phyloP scores from a whole-genome alignment of 2,888 invertebrate species.

The Drosophila ustulata region DNA sequence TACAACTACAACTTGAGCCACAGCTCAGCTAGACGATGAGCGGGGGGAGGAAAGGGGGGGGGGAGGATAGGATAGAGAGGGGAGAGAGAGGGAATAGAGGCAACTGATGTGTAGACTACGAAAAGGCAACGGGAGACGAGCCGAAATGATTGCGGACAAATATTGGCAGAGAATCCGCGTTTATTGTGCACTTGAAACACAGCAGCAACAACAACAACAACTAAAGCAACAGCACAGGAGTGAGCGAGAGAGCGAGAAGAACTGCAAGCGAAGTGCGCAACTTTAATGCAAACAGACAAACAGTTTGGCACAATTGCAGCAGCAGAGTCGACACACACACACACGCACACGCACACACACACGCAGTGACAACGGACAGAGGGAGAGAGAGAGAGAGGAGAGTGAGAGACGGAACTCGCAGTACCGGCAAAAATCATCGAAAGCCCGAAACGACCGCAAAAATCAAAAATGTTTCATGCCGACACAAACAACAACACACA shows the following conservation, averaged over 20 bases:
- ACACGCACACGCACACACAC: constrained; percentile 9
- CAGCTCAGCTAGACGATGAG: constrained; percentile 33
- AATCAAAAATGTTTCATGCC: constrained; percentile 57
- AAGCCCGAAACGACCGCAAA: constrained; percentile 61
- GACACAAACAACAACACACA: constrained; percentile 16
- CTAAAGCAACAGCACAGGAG: constrained; percentile 11
- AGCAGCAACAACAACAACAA: constrained; percentile 10
- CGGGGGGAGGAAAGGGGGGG: neutral
- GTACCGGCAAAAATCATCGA: constrained; percentile 57
- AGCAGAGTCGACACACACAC: constrained; percentile 13
- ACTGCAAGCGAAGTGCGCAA: constrained; percentile 52
- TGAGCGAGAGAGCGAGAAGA: constrained; percentile 10
- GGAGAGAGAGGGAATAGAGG: neutral
- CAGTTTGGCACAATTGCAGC: constrained; percentile 47
- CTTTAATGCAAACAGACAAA: constrained; percentile 70
- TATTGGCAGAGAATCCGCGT: constrained; percentile 78
- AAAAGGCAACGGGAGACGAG: constrained; percentile 48
- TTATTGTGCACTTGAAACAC: constrained; percentile 74
- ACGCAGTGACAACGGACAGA: neutral
- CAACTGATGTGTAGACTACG: constrained; percentile 11
- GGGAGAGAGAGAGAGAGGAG: no score
- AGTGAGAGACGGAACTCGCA: constrained; percentile 12
- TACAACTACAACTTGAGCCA: neutral
- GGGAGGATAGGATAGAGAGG: neutral
- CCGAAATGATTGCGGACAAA: constrained; percentile 76